phyloP scores from a whole-genome alignment of 23 tunicate species.

The Trididemnum miniatum region DNA sequence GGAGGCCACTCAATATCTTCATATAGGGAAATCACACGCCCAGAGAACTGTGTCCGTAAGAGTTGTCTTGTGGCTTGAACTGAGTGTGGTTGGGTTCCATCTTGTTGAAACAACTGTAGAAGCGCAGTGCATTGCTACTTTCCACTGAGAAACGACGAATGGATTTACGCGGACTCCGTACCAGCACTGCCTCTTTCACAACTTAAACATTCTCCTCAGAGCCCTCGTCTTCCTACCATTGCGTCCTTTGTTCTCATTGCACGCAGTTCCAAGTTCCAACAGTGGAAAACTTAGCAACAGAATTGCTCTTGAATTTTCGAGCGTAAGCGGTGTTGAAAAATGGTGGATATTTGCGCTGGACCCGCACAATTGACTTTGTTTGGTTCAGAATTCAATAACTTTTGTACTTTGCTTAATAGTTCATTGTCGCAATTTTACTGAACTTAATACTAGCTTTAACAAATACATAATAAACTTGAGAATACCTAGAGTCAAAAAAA shows the following conservation, averaged over 20 bases:
- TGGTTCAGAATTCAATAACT: too few species aligned
- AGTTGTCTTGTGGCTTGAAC: not conserved
- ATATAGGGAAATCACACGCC: not conserved
- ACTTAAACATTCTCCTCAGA: not conserved
- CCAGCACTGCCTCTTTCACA: not conserved
- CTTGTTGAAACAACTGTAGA: not conserved
- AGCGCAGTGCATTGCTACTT: not conserved
- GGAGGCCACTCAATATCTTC: not conserved
- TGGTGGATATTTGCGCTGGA: too few species aligned
- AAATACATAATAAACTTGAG: too few species aligned
- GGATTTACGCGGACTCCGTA: not conserved
- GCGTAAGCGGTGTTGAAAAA: too few species aligned
- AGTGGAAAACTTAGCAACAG: too few species aligned
- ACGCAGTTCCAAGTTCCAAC: too few species aligned
- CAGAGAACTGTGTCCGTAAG: not conserved
- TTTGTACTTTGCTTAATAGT: too few species aligned
- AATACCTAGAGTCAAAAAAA: too few species aligned
- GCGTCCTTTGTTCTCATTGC: not conserved
- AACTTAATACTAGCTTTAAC: too few species aligned
- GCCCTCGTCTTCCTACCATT: not conserved
- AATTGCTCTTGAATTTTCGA: too few species aligned
- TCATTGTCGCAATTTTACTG: too few species aligned
- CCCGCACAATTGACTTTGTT: too few species aligned
- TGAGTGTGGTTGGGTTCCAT: not conserved
- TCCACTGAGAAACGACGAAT: not conserved